These are phyloP conservation scores for Willowsia nigromaculata DNA, from an alignment of 2,888 invertebrate genomes.

Conservation along the genomic window DNA sequence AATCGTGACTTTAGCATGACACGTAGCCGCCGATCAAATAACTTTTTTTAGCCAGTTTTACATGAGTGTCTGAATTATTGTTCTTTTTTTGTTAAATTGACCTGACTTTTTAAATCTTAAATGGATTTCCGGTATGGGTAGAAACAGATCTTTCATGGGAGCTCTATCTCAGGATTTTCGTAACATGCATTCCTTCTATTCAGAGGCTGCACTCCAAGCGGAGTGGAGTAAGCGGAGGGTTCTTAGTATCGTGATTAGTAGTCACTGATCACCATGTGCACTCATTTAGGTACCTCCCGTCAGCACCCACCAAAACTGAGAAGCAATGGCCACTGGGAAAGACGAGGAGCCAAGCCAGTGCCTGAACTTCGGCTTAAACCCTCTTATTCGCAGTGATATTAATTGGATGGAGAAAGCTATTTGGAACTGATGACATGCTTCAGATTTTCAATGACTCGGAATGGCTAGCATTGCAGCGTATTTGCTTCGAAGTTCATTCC, in stretches of 20 bases:
- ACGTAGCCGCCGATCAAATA: no score
- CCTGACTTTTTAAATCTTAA: no score
- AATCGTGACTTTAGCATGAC: no score
- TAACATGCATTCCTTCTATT: not conserved
- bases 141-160: not conserved
- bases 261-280: not conserved
- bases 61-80: no score
- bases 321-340: constrained; percentile 5
- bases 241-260: not conserved
- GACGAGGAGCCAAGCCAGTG: constrained; percentile 40
- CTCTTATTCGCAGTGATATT: constrained; percentile 11
- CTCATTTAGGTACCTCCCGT: not conserved
- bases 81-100: no score
- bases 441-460: constrained; percentile 34
- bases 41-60: no score
- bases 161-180: not conserved
- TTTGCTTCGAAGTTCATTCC: constrained; percentile 41
- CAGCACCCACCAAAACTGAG: not conserved
- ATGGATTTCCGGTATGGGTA: not conserved
- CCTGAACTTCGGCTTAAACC: not conserved
- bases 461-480: not conserved
- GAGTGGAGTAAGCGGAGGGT: not conserved
- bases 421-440: not conserved
- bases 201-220: not conserved
- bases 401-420: not conserved